phyloP scores from a whole-genome alignment of 2,113 vertebrate species.

The Notechis scutatus region DNA sequence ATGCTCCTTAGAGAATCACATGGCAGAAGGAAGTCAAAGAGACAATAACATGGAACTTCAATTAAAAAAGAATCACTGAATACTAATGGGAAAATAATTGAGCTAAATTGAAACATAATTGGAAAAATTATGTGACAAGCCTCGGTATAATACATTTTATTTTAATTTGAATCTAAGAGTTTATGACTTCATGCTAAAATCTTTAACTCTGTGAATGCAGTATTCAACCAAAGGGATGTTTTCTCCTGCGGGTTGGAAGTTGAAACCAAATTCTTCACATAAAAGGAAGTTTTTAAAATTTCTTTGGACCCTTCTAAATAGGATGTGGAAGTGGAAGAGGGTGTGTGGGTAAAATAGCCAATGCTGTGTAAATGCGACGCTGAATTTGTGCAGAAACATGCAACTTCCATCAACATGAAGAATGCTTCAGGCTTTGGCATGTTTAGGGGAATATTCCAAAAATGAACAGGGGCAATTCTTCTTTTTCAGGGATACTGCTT shows the following conservation, averaged over 20 bases:
- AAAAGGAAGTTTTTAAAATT: not conserved
- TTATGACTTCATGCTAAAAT: slow-evolving; percentile 42
- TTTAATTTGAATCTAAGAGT: slow-evolving; percentile 55
- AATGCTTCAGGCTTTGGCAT: not conserved
- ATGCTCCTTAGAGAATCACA: slow-evolving; percentile 15
- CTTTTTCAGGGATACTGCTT: not conserved
- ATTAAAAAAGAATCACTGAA: slow-evolving; percentile 67
- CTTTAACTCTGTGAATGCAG: not conserved
- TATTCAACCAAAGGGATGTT: not conserved
- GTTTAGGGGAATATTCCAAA: not conserved
- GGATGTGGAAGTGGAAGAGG: not conserved
- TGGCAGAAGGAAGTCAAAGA: slow-evolving; percentile 17
- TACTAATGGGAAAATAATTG: slow-evolving; percentile 73
- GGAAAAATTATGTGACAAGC: slow-evolving; percentile 61
- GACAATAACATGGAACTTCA: slow-evolving; percentile 48
- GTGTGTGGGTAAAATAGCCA: not conserved
- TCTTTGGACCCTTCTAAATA: not conserved
- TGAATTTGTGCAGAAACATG: not conserved
- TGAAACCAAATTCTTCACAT: not conserved
- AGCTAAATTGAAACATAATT: slow-evolving; percentile 75
- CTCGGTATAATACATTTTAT: slow-evolving; percentile 54
- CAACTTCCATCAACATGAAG: not conserved
- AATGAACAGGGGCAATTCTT: not conserved
- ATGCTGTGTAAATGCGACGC: not conserved
- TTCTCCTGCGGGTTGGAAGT: not conserved